phyloP scores from a whole-genome alignment of 2,888 invertebrate species.

The Bombyx huttoni region DNA sequence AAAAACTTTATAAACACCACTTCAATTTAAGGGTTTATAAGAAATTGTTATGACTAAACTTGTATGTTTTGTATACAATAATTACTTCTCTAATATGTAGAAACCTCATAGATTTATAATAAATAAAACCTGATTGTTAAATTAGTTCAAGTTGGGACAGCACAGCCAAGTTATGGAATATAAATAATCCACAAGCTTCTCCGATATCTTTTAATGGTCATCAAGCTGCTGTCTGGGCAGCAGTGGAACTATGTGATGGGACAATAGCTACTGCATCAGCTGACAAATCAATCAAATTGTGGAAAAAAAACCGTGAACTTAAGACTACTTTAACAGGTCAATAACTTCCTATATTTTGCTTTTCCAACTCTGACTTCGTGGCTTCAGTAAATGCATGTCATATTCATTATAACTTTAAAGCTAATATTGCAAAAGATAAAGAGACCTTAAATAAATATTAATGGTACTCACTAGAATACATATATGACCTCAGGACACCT shows the following conservation, averaged over 20 bases:
- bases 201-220: slow-evolving; percentile 77
- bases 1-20: no score
- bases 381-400: no score
- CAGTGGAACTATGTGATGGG: slow-evolving; percentile 67
- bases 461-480: no score
- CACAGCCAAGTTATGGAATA: slow-evolving; percentile 87
- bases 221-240: slow-evolving; percentile 90
- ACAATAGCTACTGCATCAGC: slow-evolving; percentile 90
- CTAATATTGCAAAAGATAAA: no score
- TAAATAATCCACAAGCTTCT: slow-evolving; percentile 65
- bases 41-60: no score
- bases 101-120: background rate
- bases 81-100: no score
- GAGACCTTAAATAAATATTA: no score
- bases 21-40: no score
- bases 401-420: no score
- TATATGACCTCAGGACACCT: background rate
- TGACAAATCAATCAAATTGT: slow-evolving; percentile 90
- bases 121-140: slow-evolving; percentile 3
- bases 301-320: slow-evolving; percentile 80
- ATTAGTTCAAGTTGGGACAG: slow-evolving; percentile 95
- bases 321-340: slow-evolving; percentile 77
- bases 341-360: background rate
- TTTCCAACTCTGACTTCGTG: no score
- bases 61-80: no score